Conservation (phyloP, 2,888 invertebrate species). For the Ptycholaimellus sp. region DNA sequence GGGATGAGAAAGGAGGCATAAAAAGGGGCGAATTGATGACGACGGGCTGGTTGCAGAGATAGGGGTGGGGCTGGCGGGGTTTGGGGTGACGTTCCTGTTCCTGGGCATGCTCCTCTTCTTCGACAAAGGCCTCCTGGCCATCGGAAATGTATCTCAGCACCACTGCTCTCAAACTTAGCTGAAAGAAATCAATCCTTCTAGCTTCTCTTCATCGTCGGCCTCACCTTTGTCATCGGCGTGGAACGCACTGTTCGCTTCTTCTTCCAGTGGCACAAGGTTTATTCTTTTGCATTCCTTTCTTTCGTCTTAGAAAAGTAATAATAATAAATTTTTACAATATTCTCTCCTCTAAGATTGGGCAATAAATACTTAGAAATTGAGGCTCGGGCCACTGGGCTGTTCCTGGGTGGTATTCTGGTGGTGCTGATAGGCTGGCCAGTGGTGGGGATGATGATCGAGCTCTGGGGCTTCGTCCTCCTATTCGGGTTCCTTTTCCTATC, state of each 20-base stretch:
- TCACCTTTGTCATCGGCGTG: slow-evolving; percentile 82
- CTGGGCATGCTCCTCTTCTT: slow-evolving; percentile 73
- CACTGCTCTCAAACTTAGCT: background rate
- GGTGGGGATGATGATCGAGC: slow-evolving; percentile 80
- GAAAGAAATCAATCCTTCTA: slow-evolving; percentile 33
- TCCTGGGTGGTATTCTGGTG: slow-evolving; percentile 70
- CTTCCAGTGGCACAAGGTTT: slow-evolving; percentile 75
- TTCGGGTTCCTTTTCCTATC: slow-evolving; percentile 32
- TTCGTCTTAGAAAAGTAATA: background rate
- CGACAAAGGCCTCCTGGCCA: slow-evolving; percentile 87
- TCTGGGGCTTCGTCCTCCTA: slow-evolving; percentile 64
- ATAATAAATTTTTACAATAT: background rate
- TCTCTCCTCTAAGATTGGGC: too few species aligned
- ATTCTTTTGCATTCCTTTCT: background rate
- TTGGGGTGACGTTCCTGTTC: slow-evolving; percentile 79
- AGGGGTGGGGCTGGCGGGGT: slow-evolving; percentile 81
- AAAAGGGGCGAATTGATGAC: too few species aligned
- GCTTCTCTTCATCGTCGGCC: slow-evolving; percentile 81
- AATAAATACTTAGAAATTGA: background rate
- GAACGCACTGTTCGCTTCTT: slow-evolving; percentile 86
- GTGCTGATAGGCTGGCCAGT: slow-evolving; percentile 86
- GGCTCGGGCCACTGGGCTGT: slow-evolving; percentile 39
- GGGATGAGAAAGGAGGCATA: too few species aligned
- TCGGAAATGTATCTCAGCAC: slow-evolving; percentile 66
- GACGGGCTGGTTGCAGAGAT: slow-evolving; percentile 52